Conservation (phyloP, 2,888 invertebrate species). For the Cephonodes hylas region DNA sequence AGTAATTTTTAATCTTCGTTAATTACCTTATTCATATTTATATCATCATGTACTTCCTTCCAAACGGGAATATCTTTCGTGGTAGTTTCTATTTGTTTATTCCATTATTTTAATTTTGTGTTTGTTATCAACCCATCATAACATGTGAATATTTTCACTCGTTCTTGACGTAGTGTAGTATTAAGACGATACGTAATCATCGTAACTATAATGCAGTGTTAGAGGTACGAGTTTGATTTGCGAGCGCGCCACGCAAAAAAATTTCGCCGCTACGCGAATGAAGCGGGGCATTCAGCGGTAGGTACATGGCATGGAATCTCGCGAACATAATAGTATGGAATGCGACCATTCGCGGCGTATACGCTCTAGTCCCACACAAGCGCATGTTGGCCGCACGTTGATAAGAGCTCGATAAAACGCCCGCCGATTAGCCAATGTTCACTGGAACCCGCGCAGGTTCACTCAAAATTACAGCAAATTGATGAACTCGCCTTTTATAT, state of each 20-base stretch:
- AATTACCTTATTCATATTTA: neutral
- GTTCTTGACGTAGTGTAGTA: neutral
- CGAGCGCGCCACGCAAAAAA: constrained; percentile 69
- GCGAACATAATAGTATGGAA: constrained; percentile 72
- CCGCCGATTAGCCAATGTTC: constrained; percentile 62
- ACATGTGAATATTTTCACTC: neutral
- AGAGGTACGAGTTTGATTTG: constrained; percentile 69
- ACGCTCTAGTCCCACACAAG: constrained; percentile 46
- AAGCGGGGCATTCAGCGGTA: constrained; percentile 41
- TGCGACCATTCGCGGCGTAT: constrained; percentile 56
- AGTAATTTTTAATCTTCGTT: constrained; percentile 33
- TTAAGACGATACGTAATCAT: constrained; percentile 26
- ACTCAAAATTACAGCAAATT: neutral
- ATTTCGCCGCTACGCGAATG: constrained; percentile 68
- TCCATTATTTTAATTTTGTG: neutral
- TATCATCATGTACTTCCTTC: constrained; percentile 6
- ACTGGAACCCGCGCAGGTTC: constrained; percentile 9
- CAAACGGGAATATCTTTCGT: neutral
- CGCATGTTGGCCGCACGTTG: constrained; percentile 48
- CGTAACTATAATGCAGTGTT: constrained; percentile 44
- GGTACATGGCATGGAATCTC: constrained; percentile 61
- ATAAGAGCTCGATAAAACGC: constrained; percentile 72
- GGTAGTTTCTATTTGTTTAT: neutral
- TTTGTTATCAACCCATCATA: neutral
- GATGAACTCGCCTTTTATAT: neutral